Percentiles rank a stretch among this genome's conserved stretches.
phyloP scores from a whole-genome alignment of 2,888 invertebrate species.

The Lasioglossum leucozonium region DNA sequence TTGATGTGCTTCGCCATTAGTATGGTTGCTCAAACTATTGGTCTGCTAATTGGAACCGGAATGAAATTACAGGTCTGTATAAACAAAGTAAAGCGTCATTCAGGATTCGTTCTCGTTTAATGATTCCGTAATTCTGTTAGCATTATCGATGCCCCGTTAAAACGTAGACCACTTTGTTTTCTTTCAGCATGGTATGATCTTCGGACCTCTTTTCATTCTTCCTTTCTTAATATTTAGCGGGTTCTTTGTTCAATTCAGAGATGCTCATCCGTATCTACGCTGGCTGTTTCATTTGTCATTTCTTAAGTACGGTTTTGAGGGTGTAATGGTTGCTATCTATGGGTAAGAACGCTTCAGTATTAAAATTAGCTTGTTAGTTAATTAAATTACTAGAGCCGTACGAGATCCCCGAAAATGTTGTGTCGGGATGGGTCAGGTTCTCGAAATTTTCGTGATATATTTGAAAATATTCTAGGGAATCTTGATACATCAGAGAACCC shows the following conservation, averaged over 20 bases:
- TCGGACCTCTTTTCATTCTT: constrained; percentile 94
- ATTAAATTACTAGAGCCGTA: neutral
- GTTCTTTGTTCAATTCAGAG: constrained; percentile 94
- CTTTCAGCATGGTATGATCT: constrained; percentile 93
- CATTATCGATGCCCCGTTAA: neutral
- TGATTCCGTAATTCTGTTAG: neutral
- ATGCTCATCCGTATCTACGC: constrained; percentile 91
- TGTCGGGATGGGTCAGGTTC: neutral
- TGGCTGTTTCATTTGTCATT: constrained; percentile 96
- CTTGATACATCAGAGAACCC: neutral
- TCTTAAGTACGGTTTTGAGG: constrained; percentile 95
- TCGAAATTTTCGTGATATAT: too few relatives aligned
- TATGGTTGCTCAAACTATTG: constrained; percentile 94
- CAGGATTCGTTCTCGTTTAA: neutral
- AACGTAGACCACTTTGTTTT: neutral
- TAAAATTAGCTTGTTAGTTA: neutral
- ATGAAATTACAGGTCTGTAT: constrained; percentile 90
- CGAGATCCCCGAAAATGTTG: neutral
- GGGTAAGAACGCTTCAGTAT: constrained; percentile 82
- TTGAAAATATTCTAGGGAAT: neutral
- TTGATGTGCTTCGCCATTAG: constrained; percentile 91
- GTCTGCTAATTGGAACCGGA: constrained; percentile 93
- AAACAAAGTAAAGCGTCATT: neutral
- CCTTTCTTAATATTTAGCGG: constrained; percentile 97
- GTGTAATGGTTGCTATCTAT: constrained; percentile 92